Evolutionary conservation across 2,888 invertebrate genomes (phyloP), one percentile per base, ranked within the genome.

Genomic region (Heteromyza rotundicornis): DNA sequence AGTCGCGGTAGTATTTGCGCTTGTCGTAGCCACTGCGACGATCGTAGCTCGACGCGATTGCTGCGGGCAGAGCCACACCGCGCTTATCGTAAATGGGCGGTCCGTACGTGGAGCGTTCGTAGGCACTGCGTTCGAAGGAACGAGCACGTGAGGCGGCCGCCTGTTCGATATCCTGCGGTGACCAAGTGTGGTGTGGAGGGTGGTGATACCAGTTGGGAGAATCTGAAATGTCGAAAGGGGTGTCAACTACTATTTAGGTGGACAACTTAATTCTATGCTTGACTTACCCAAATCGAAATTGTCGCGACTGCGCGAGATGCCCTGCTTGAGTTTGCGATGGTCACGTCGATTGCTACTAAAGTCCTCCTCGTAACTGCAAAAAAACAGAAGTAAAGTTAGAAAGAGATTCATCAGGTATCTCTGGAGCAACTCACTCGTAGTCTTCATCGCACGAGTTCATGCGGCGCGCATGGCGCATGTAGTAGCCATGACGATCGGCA

Each of bases 401-500:
- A 2, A 32, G 17, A 22, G 8, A 23, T 32, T 59, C 1, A 53
- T 35, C 0, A n/a, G n/a, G n/a, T n/a, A n/a, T 17, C 2, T 54
- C 20, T 54, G 47, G 17, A 32, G 44, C 35, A n/a, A 73, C 89
- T 86, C 73, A 90, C 89, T 90, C 90, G 77, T 89, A 90, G 63
- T 90, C 90, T 65, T 89, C 89, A 64, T 90, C 90, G 72, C 90
- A 90, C 63, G 89, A 89, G 70, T 86, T 87, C 72, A 86, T 82
- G 14, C 86, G 84, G 72, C 72, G 80, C 64, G 78, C 81, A 73
- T 79, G 82, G 1, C 86, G 84, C 76, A 89, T 84, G 73, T 89
- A 88, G 64, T 82, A 83, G 3, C 80, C 81, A 65, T 82, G 80
- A 0, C 80, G 73, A 64, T 80, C 81, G 32, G 51, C 57, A 24